These are phyloP conservation scores for Dorcus hopei DNA, from an alignment of 2,888 invertebrate genomes.

Conservation along the genomic window DNA sequence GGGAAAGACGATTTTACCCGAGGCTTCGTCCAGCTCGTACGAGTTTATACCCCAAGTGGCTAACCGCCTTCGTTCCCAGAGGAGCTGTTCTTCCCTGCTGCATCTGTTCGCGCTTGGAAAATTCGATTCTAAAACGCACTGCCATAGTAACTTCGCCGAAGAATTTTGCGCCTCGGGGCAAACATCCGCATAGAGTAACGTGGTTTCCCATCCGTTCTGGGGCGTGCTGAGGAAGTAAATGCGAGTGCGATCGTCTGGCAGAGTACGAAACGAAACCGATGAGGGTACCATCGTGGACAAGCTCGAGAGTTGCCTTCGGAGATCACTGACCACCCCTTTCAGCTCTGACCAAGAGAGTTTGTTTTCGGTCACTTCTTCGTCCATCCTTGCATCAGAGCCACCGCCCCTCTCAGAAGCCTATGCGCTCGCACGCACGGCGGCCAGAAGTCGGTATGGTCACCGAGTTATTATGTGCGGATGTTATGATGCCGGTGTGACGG, in stretches of 20 bases:
- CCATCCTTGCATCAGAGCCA: slow-evolving; percentile 5
- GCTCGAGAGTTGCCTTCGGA: slow-evolving; percentile 73
- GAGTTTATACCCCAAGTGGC: slow-evolving; percentile 93
- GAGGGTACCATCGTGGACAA: slow-evolving; percentile 80
- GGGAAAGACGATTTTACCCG: slow-evolving; percentile 87
- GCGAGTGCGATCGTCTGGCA: slow-evolving; percentile 75
- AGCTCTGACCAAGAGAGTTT: slow-evolving; percentile 74
- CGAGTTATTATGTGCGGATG: background rate
- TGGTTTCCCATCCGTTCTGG: slow-evolving; percentile 86
- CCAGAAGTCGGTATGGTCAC: background rate
- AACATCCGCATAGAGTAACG: slow-evolving; percentile 83
- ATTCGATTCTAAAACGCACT: slow-evolving; percentile 76
- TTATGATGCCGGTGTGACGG: background rate
- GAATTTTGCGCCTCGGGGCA: slow-evolving; percentile 43
- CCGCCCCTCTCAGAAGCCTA: background rate
- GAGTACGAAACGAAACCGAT: slow-evolving; percentile 74
- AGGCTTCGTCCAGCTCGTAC: slow-evolving; percentile 79
- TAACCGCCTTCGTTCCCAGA: slow-evolving; percentile 88
- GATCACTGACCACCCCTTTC: slow-evolving; percentile 74
- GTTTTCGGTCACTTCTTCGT: slow-evolving; percentile 14
- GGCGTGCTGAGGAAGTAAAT: slow-evolving; percentile 89
- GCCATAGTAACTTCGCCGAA: slow-evolving; percentile 61
- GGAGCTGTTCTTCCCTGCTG: slow-evolving; percentile 85
- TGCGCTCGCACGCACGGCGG: background rate
- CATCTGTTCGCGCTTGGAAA: slow-evolving; percentile 62